Evolutionary conservation across 2,888 invertebrate species (phyloP).

Genomic region (Papilio elwesi): DNA sequence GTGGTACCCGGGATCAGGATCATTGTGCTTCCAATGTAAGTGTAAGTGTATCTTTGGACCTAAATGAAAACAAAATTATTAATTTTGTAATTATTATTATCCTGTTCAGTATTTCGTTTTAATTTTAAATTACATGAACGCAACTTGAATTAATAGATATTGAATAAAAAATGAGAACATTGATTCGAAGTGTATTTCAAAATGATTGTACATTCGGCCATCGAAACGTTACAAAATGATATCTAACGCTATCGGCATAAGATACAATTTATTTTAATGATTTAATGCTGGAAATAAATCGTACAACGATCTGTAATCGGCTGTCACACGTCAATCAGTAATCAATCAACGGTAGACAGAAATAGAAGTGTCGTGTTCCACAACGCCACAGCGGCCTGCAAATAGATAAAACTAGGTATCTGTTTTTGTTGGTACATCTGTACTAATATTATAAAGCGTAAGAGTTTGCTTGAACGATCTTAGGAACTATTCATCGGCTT

Average conservation of each 20-base stretch:
- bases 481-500: too few species aligned
- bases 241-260: neutral
- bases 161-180: constrained; percentile 4
- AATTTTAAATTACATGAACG: neutral
- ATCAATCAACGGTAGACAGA: constrained; percentile 36
- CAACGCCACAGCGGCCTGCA: constrained; percentile 17
- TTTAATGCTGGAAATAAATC: constrained; percentile 23
- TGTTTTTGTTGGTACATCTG: neutral
- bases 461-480: too few species aligned
- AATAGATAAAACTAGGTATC: neutral
- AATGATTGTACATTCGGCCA: neutral
- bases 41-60: too few species aligned
- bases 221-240: neutral
- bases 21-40: too few species aligned
- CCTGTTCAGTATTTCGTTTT: neutral
- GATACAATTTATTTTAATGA: constrained; percentile 5
- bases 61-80: too few species aligned
- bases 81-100: too few species aligned
- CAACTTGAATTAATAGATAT: neutral
- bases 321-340: constrained; percentile 35
- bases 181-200: constrained; percentile 6
- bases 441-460: too few species aligned
- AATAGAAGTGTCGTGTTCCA: constrained; percentile 36
- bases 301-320: constrained; percentile 26
- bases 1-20: too few species aligned